phyloP scores from a whole-genome alignment of 2,888 invertebrate species.

The Epinotia ramella region DNA sequence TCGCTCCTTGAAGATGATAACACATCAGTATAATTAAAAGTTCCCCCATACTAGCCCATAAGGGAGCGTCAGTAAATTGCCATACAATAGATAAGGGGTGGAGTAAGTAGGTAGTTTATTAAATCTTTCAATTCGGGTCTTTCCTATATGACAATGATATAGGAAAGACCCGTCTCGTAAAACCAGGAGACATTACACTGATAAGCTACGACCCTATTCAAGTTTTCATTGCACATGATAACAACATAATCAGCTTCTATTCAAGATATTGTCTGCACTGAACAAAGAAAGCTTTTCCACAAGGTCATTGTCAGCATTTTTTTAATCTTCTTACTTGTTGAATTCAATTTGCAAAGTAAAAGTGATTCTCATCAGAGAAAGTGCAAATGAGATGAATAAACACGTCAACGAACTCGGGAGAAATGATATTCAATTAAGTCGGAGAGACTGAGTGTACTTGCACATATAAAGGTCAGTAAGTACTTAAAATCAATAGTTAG shows the following conservation, averaged over 20 bases:
- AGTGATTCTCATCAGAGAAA: slow-evolving; percentile 36
- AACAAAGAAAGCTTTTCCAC: slow-evolving; percentile 1
- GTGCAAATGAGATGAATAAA: slow-evolving; percentile 9
- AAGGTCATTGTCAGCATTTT: neutral
- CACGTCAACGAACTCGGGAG: neutral
- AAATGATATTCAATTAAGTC: neutral
- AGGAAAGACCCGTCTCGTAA: neutral
- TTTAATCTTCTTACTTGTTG: slow-evolving; percentile 18
- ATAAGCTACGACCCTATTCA: neutral
- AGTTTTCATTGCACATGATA: neutral
- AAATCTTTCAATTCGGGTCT: neutral
- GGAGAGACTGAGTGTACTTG: slow-evolving; percentile 8
- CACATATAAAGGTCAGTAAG: neutral
- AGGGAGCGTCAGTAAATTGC: too few relatives aligned
- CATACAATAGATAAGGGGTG: too few relatives aligned
- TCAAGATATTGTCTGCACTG: neutral
- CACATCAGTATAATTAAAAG: too few relatives aligned
- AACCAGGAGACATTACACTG: neutral
- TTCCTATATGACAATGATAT: too few relatives aligned
- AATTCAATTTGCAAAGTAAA: slow-evolving; percentile 30
- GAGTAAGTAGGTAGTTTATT: neutral
- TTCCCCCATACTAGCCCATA: too few relatives aligned
- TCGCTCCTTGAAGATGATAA: too few relatives aligned
- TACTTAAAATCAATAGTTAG: slow-evolving; percentile 45
- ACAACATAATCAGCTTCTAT: neutral